Conservation (phyloP, 2,113 vertebrate species). For the Phylloscopus whistleri region DNA sequence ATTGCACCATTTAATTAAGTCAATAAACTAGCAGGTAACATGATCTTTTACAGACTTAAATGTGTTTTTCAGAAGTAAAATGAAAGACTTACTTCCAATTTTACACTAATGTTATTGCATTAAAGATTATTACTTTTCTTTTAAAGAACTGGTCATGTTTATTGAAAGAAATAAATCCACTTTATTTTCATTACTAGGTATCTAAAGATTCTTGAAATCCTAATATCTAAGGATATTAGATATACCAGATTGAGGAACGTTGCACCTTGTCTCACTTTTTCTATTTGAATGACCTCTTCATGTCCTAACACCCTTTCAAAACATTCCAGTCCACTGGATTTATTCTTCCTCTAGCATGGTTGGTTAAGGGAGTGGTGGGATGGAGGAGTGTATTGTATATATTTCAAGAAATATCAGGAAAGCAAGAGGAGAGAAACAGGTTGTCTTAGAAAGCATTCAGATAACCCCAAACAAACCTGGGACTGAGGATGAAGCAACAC, state of each 20-base stretch:
- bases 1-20: background rate
- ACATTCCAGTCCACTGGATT: background rate
- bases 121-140: background rate
- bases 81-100: background rate
- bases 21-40: background rate
- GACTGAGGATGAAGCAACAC: background rate
- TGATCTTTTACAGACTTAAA: background rate
- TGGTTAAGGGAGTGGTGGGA: accelerated
- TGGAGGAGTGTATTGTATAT: no score
- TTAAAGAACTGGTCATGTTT: background rate
- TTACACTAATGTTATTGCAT: background rate
- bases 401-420: background rate
- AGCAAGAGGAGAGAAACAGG: background rate
- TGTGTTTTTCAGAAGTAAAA: background rate
- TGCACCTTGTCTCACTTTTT: background rate
- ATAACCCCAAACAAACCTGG: background rate
- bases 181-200: background rate
- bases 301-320: background rate
- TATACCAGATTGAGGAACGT: background rate
- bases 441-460: background rate
- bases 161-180: background rate
- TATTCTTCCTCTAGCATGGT: background rate
- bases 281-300: background rate
- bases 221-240: background rate
- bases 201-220: background rate